phyloP scores from a whole-genome alignment of 2,797 vertebrate genomes.

The Acanthis flammea region DNA sequence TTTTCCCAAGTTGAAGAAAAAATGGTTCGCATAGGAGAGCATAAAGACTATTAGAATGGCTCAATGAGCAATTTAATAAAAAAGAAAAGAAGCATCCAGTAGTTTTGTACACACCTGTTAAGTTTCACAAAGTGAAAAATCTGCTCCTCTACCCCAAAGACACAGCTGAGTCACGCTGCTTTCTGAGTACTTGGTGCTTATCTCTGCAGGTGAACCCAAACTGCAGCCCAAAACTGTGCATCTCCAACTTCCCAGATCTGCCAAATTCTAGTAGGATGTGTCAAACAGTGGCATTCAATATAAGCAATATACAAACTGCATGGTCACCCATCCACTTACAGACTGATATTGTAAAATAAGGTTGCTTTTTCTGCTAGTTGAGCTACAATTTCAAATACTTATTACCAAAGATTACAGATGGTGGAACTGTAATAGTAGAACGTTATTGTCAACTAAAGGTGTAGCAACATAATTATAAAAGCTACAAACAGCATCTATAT shows the following conservation, averaged over 20 bases:
- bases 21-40: conserved; percentile 50
- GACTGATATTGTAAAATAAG: not conserved
- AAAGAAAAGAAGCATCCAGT: conserved; percentile 21
- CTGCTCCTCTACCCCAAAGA: not conserved
- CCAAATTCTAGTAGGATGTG: not conserved
- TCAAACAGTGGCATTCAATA: not conserved
- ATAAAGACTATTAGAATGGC: conserved; percentile 53
- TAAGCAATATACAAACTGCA: not conserved
- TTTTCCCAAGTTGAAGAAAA: conserved; percentile 49
- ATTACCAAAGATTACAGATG: not conserved
- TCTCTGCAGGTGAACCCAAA: not conserved
- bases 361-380: not conserved
- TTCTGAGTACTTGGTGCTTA: not conserved
- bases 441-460: not conserved
- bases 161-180: not conserved
- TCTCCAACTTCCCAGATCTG: not conserved
- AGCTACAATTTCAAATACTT: not conserved
- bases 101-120: conserved; percentile 54
- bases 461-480: conserved; percentile 24
- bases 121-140: conserved; percentile 50
- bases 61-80: conserved; percentile 48
- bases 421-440: not conserved
- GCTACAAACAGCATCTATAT: not conserved
- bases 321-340: not conserved
- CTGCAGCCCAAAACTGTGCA: not conserved